A percentile compares a stretch with the other conserved stretches of the same genome.
Evolutionary conservation across 1,140 invertebrate species (phyloP).

Genomic region (Hormaphis cornu): DNA sequence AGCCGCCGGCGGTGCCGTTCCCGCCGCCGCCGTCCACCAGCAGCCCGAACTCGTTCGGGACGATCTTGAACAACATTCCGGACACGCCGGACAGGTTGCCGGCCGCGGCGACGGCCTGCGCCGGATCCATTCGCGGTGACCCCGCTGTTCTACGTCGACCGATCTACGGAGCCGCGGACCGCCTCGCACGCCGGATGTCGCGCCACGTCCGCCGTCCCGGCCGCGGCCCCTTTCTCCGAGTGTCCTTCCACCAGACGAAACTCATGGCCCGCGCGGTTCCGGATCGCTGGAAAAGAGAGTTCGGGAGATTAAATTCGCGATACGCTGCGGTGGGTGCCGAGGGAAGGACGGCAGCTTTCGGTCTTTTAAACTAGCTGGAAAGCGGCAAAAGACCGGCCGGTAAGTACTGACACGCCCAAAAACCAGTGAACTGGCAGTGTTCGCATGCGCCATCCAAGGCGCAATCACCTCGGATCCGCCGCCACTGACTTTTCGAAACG

Average conservation of each 20-base stretch:
- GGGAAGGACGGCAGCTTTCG: too few species aligned
- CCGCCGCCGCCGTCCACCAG: constrained; percentile 16
- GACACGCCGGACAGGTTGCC: constrained; percentile 11
- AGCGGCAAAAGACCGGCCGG: too few species aligned
- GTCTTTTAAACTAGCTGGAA: too few species aligned
- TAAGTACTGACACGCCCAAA: too few species aligned
- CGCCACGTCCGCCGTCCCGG: constrained; percentile 13
- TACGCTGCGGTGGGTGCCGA: not conserved
- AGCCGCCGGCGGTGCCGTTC: not conserved
- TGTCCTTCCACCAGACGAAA: constrained; percentile 34
- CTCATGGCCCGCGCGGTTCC: constrained; percentile 16
- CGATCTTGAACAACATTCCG: constrained; percentile 18
- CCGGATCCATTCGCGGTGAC: not conserved
- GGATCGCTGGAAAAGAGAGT: too few species aligned
- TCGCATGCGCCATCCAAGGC: too few species aligned
- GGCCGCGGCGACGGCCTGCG: not conserved
- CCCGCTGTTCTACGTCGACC: not conserved
- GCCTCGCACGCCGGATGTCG: not conserved
- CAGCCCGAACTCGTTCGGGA: constrained; percentile 20
- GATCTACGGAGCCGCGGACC: not conserved
- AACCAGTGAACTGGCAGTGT: too few species aligned
- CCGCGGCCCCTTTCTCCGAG: constrained; percentile 32
- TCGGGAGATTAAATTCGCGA: too few species aligned
- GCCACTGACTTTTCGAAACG: too few species aligned
- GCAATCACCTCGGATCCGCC: too few species aligned